Conservation (phyloP, 1,140 invertebrate species). For the Galleria mellonella region DNA sequence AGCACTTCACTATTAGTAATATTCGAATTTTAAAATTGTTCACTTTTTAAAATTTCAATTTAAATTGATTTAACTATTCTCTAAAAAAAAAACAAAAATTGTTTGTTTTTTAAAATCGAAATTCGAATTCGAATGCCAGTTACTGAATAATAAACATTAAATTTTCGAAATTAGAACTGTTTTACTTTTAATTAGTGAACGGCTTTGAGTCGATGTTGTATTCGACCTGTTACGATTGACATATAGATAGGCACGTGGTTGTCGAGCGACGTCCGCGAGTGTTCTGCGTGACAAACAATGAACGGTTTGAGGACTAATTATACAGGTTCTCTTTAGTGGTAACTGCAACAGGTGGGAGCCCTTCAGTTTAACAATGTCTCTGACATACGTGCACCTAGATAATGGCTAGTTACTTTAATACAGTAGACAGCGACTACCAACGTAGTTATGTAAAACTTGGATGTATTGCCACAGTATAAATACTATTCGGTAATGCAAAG, state of each 20-base stretch:
- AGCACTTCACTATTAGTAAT: constrained; percentile 11
- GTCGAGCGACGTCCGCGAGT: constrained; percentile 39
- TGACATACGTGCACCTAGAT: background rate
- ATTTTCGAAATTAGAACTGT: too few species aligned
- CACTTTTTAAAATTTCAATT: constrained; percentile 6
- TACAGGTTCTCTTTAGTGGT: constrained; percentile 39
- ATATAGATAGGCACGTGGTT: constrained; percentile 33
- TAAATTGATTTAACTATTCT: constrained; percentile 9
- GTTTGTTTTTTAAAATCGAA: background rate
- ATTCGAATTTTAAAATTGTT: constrained; percentile 4
- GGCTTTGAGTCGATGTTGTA: constrained; percentile 11
- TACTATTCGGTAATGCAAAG: too few species aligned
- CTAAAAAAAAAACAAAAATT: background rate
- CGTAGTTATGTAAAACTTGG: background rate
- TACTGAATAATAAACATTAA: too few species aligned
- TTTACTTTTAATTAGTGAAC: constrained; percentile 1
- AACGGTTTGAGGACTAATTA: constrained; percentile 48
- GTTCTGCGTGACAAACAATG: constrained; percentile 62
- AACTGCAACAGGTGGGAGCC: constrained; percentile 45
- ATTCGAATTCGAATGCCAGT: background rate
- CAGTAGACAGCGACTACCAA: background rate
- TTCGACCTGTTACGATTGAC: constrained; percentile 18
- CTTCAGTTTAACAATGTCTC: constrained; percentile 15
- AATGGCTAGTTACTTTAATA: background rate
- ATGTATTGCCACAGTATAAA: too few species aligned